Evolutionary conservation across 2,888 invertebrate species (phyloP).

Genomic region (Shargacucullia verbasci): DNA sequence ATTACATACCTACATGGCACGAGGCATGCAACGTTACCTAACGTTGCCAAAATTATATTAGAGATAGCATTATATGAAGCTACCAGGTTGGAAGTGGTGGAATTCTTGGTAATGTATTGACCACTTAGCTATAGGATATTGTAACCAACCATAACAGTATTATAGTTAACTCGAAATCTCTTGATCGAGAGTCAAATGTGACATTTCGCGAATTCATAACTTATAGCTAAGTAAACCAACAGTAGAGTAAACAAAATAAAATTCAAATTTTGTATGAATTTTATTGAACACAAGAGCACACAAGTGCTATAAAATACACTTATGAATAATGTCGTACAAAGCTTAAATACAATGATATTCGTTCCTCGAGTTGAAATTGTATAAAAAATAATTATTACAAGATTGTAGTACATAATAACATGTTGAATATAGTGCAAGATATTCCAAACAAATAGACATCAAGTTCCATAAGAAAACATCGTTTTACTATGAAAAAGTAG

Average conservation of each 20-base stretch:
- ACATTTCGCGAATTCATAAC: neutral
- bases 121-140: no score
- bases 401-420: conserved; percentile 20
- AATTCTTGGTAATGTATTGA: no score
- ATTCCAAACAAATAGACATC: conserved; percentile 14
- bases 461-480: conserved; percentile 13
- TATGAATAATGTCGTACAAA: conserved; percentile 62
- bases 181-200: no score
- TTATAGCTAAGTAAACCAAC: neutral
- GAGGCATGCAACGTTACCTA: neutral
- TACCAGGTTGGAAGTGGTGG: no score
- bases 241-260: neutral
- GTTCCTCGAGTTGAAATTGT: conserved; percentile 42
- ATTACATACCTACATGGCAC: neutral
- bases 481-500: conserved; percentile 3
- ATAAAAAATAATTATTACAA: conserved; percentile 12
- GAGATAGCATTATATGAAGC: no score
- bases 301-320: conserved; percentile 69
- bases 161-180: no score
- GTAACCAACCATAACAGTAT: no score
- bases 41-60: neutral
- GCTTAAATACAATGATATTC: conserved; percentile 60
- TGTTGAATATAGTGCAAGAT: conserved; percentile 21
- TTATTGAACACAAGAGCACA: conserved; percentile 79
- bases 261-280: conserved; percentile 60